Conservation (phyloP, 1,140 invertebrate species). For the Rhopalosiphum padi region DNA sequence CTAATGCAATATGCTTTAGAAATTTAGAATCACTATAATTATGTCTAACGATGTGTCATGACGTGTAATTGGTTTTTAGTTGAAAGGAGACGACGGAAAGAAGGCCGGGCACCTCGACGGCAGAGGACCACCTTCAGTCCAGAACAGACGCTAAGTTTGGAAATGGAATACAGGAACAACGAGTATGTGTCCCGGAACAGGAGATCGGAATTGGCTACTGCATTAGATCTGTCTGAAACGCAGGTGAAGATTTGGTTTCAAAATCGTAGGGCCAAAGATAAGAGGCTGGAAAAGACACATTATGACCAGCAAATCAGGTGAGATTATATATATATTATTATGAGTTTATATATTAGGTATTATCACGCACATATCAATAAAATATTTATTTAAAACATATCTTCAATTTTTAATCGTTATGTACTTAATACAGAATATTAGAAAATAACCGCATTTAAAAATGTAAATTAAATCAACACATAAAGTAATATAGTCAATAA, state of each 20-base stretch:
- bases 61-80: constrained; percentile 67
- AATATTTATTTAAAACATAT: no score
- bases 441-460: neutral
- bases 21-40: no score
- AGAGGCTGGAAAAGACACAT: constrained; percentile 93
- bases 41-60: no score
- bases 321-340: neutral
- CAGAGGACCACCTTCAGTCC: constrained; percentile 94
- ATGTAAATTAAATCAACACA: neutral
- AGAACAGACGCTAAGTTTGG: constrained; percentile 88
- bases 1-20: no score
- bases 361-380: no score
- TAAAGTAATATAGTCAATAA: no score
- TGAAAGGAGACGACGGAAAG: constrained; percentile 80
- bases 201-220: constrained; percentile 85
- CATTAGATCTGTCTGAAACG: constrained; percentile 84
- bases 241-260: constrained; percentile 98
- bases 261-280: constrained; percentile 93
- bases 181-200: constrained; percentile 90
- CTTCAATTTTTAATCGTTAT: no score
- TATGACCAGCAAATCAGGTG: constrained; percentile 93
- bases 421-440: no score
- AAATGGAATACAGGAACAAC: constrained; percentile 86
- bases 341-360: neutral
- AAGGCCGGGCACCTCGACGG: constrained; percentile 82